Evolutionary conservation across 2,113 vertebrate genomes (phyloP).

Genomic region (Mastomys coucha): DNA sequence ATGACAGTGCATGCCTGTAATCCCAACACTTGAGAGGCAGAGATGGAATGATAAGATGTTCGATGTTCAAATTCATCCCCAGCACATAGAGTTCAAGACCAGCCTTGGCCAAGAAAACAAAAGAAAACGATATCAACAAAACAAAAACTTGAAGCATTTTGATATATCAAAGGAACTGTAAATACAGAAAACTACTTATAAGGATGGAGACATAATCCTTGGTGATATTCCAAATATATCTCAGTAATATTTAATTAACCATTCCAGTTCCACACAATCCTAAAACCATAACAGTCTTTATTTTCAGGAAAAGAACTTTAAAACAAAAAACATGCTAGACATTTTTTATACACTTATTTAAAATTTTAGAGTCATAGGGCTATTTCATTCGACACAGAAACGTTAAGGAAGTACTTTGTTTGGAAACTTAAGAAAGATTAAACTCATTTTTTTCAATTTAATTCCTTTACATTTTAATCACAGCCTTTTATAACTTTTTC

Average conservation of each 20-base stretch:
- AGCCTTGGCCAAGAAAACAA: neutral
- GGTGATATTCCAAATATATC: neutral
- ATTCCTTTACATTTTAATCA: constrained; percentile 2
- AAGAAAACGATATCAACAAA: neutral
- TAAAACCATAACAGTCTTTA: neutral
- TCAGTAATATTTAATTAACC: neutral
- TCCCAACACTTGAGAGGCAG: neutral
- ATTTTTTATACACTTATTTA: constrained; percentile 19
- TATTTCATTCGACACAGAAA: constrained; percentile 15
- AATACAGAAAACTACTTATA: neutral
- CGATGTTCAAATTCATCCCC: neutral
- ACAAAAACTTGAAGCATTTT: neutral
- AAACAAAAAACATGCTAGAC: neutral
- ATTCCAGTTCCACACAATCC: neutral
- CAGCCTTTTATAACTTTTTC: neutral
- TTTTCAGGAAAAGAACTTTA: neutral
- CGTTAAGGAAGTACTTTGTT: neutral
- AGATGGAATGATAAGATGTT: neutral
- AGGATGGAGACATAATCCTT: neutral
- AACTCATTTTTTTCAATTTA: neutral
- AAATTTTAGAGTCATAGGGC: neutral
- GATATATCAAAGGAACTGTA: neutral
- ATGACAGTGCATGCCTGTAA: neutral
- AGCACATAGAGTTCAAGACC: neutral
- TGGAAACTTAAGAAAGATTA: neutral